Base-by-base conservation (phyloP, 2,113 vertebrate genomes). In the Polyodon spathula region DNA sequence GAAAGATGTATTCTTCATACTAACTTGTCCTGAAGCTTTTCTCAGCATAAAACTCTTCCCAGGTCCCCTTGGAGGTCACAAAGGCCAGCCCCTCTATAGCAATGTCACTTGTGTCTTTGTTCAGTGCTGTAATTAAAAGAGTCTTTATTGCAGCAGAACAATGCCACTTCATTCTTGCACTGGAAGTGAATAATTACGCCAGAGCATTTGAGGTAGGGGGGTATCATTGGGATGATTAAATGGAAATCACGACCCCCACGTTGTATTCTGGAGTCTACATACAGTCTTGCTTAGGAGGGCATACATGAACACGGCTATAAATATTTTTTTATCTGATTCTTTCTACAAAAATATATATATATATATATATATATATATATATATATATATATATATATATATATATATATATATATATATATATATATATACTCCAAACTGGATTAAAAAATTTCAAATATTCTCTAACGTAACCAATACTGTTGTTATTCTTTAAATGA, bases 41-140 rank as follows among this genome's bases (percentile, higher is more conserved):
- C 72, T 81, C 77, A 76, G 72, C 65, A 71, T 71, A 76, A 66
- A 73, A 61, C 65, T 60, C 65, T 72, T 67, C 70, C 77, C 55
- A 63, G 70, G 64, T 71, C 65, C 70, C 81, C 73, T 71, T 80
- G 69, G 64, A 81, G 81, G 84, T 85, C 83, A 72, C 68, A 67
- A 66, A 80, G 81, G 81, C 86, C 80, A 86, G 61, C 80, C 87
- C 86, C 86, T 87, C 83, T 87, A 70, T 70, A 72, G 71, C 69
- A 70, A 71, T 84, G 81, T 83, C 85, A 82, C 84, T 85, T 77
- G 70, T 75, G 83, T 88, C 89, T 91, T 93, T 92, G 86, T 90
- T 78, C 78, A 64, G 63, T 84, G 84, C 87, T 86, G 87, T 84
- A 91, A 85, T 89, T 87, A 81, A 87, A 85, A 80, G 27, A 69